Conservation (phyloP, 2,113 vertebrate species). For the Leucoraja erinaceus region DNA sequence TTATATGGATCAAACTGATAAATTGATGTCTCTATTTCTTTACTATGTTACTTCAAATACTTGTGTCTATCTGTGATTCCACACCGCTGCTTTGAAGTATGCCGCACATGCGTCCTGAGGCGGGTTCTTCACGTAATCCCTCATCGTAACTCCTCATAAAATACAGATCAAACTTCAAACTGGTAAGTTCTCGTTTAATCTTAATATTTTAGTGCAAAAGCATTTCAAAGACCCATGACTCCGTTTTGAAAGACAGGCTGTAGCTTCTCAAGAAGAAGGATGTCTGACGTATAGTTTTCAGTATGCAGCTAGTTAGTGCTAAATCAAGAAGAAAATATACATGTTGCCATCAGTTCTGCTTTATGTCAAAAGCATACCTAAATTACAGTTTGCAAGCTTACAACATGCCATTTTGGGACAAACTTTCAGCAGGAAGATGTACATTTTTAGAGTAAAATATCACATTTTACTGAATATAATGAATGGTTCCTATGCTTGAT, state of each 20-base stretch:
- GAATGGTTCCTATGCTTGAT: not conserved
- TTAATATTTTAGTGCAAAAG: not conserved
- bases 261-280: too few relatives aligned
- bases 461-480: not conserved
- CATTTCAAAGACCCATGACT: not conserved
- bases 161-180: too few relatives aligned
- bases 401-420: not conserved
- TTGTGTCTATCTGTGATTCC: too few relatives aligned
- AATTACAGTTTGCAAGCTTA: not conserved
- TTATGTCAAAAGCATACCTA: not conserved
- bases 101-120: too few relatives aligned
- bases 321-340: not conserved
- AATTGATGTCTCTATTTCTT: too few relatives aligned
- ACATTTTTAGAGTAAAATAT: not conserved
- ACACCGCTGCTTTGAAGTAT: too few relatives aligned
- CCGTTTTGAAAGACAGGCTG: not conserved
- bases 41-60: too few relatives aligned
- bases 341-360: slow-evolving; percentile 12
- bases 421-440: not conserved
- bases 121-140: too few relatives aligned
- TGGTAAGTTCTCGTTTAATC: too few relatives aligned
- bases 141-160: too few relatives aligned
- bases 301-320: not conserved
- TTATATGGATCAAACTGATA: too few relatives aligned
- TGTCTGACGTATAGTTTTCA: not conserved